Base-by-base conservation (phyloP, 92 coral and sea anemone genomes). In the Porites divaricata region DNA sequence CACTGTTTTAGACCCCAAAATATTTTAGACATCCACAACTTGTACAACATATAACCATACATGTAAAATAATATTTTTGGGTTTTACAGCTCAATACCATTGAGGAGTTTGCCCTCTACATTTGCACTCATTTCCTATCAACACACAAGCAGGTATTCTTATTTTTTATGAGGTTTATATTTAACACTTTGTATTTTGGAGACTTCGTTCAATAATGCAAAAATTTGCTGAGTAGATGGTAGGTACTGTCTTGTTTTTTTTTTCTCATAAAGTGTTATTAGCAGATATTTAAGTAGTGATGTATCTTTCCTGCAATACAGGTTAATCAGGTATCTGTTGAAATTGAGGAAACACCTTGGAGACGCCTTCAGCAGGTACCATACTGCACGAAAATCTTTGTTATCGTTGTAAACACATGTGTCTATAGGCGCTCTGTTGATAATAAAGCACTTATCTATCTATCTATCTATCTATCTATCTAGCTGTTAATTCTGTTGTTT, bases 321-420 rank as follows among this genome's bases (percentile, higher is more conserved):
- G 77, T 89, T 51, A 66, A 76, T 61, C 83, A 86, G 59, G 91
- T 89, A 9, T 72, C 71, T 66, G 93, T 92, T 45, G 74, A 90
- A 48, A 90, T 92, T 63, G 93, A 92, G 61, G 95, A 92, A 87
- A 81, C 91, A 1, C 95, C 95, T 22, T 92, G 95, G 95, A 70
- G 85, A 35, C 83, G 95, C 28, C 83, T 91, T 4, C 69, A 86
- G n/a, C 91, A 89, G 90, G 95, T 87, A 82, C 77, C 11, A 17
- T 8, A 1, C 3, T n/a, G n/a, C n/a, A n/a, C n/a, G n/a, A n/a
- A n/a, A n/a, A n/a, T n/a, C n/a, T n/a, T n/a, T n/a, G n/a, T n/a
- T n/a, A n/a, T n/a, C n/a, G n/a, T n/a, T n/a, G n/a, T n/a, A n/a
- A n/a, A n/a, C n/a, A n/a, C n/a, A n/a, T n/a, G n/a, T n/a, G n/a